phyloP scores from a whole-genome alignment of 2,888 invertebrate genomes.

The Pristionchus exspectatus region DNA sequence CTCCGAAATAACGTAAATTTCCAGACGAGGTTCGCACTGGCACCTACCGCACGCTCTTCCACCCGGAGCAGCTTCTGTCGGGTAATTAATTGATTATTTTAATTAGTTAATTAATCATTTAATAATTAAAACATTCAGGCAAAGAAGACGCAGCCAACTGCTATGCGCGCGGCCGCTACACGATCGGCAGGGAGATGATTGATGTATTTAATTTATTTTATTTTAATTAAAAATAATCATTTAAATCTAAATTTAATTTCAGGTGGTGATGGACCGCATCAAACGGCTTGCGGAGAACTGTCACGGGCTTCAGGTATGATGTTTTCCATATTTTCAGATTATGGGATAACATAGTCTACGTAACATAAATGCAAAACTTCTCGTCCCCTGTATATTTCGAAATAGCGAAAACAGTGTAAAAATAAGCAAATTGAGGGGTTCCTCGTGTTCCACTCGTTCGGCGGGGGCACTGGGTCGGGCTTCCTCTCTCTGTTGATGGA shows the following conservation, averaged over 20 bases:
- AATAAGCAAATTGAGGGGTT: slow-evolving; percentile 87
- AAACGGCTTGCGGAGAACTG: slow-evolving; percentile 85
- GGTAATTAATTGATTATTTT: slow-evolving; percentile 82
- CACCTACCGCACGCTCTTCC: slow-evolving; percentile 86
- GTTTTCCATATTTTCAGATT: neutral
- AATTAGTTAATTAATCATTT: neutral
- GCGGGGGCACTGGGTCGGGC: slow-evolving; percentile 88
- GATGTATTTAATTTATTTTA: slow-evolving; percentile 80
- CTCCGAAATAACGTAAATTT: too few species aligned
- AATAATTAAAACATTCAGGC: neutral
- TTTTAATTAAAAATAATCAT: neutral
- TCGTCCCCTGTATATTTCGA: too few species aligned
- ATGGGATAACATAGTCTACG: too few species aligned
- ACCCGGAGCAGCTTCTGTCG: slow-evolving; percentile 96
- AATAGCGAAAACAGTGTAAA: too few species aligned
- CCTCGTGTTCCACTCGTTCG: slow-evolving; percentile 91
- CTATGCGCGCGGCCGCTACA: slow-evolving; percentile 76
- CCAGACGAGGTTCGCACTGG: slow-evolving; percentile 81
- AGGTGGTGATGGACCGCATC: slow-evolving; percentile 75
- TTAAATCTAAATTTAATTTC: neutral
- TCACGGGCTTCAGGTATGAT: slow-evolving; percentile 81
- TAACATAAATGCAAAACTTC: too few species aligned
- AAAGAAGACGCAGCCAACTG: slow-evolving; percentile 75
- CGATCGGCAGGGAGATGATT: slow-evolving; percentile 85
- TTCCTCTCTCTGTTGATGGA: slow-evolving; percentile 55